These are phyloP conservation scores for Eristalis intricaria DNA, from an alignment of 2,888 invertebrate genomes.

Conservation along the genomic window DNA sequence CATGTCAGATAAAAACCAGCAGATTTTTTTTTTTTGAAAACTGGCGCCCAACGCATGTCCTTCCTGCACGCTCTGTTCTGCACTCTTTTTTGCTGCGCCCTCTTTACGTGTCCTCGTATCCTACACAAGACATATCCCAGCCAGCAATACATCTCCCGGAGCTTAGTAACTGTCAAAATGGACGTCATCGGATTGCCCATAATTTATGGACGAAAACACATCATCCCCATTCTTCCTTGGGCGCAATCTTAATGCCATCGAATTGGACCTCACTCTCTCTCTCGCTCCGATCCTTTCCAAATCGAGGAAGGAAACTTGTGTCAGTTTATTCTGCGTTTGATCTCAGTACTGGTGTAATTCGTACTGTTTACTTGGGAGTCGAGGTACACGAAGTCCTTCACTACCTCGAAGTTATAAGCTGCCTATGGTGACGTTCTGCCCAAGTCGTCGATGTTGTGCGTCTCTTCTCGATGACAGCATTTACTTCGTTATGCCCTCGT, in stretches of 20 bases:
- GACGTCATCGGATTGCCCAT: background rate
- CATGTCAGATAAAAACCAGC: background rate
- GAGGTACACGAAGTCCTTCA: too few species aligned
- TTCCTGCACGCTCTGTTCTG: background rate
- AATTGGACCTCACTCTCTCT: background rate
- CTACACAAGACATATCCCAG: background rate
- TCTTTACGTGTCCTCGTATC: too few species aligned
- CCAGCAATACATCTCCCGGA: background rate
- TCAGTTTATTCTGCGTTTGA: too few species aligned
- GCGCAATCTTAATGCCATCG: background rate
- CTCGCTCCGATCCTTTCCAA: background rate
- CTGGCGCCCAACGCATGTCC: background rate
- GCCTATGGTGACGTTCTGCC: too few species aligned
- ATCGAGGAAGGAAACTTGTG: background rate
- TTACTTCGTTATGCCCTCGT: too few species aligned
- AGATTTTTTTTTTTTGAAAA: background rate
- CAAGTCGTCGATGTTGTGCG: too few species aligned
- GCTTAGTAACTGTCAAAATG: background rate
- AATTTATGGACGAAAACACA: background rate
- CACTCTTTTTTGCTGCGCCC: background rate
- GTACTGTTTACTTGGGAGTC: too few species aligned
- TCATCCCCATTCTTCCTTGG: background rate
- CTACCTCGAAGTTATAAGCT: too few species aligned
- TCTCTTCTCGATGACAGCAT: too few species aligned
- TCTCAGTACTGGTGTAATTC: too few species aligned